Evolutionary conservation across 2,888 invertebrate species (phyloP), one percentile per base, ranked within the genome.

Genomic region (Ctenicera cuprea): DNA sequence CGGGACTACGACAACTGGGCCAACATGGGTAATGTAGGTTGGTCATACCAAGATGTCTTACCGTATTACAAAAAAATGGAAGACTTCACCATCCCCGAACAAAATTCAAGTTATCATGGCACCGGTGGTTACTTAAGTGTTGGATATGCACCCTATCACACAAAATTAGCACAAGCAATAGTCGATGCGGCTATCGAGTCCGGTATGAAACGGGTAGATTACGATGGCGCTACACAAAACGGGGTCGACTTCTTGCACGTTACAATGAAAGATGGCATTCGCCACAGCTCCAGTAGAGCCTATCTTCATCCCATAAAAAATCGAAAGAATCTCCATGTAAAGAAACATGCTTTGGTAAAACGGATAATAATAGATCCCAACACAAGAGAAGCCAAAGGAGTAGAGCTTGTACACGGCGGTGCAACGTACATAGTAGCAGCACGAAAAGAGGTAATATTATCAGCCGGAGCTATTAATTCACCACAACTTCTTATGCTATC

Each of bases 1-100:
- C 89, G 93, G 0, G 97, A 97, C 85, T 98, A 92, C 84, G 95
- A 97, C 85, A 90, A 93, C 64, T 98, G 97, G 97, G 94, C 94
- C 26, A 88, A 90, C 0, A 87, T 93, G 41, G 97, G 97, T 0
- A 96, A 96, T 85, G 89, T 91, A 0, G 86, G 88, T 61, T 87
- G 87, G 85, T 91, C 94, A 0, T 96, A 90, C 85, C 90, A 94
- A 63, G 94, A 95, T 72, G 90, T 96, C 0, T 86, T 97, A 16
- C 93, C 93, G 0, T 96, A 96, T 83, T 96, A 95, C 85, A 93
- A 92, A 84, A 97, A 97, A 86, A 94, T 87, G 45, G 90, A 96
- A 85, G 95, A 96, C 85, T 96, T 95, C 87, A 89, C 93, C 74
- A 95, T 95, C 82, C 94, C 95, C 0, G 95, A 94, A 83, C 88